Percentiles rank a stretch among this genome's conserved stretches.
phyloP scores from a whole-genome alignment of 2,888 invertebrate species.

The Hemithea aestivaria region DNA sequence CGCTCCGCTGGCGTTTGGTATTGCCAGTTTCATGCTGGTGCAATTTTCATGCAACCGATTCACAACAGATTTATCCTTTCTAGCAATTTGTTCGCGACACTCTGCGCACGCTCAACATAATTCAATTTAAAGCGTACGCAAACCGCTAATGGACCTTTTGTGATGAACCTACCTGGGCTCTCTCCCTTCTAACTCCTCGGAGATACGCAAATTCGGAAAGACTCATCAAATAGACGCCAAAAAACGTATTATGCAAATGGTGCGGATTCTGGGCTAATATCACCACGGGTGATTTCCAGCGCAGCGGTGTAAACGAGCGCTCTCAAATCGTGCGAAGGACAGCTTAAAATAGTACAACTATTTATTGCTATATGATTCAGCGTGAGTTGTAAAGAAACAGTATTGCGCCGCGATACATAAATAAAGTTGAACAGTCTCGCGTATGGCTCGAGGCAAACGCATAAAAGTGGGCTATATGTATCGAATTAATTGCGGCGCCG shows the following conservation, averaged over 20 bases:
- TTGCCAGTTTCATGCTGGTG: conserved; percentile 57
- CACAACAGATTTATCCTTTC: conserved; percentile 72
- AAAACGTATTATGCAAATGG: conserved; percentile 49
- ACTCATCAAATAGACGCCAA: conserved; percentile 35
- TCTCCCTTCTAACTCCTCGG: conserved; percentile 34
- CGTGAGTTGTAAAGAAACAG: conserved; percentile 45
- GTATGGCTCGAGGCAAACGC: conserved; percentile 34
- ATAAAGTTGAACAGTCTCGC: conserved; percentile 36
- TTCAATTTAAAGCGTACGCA: conserved; percentile 51
- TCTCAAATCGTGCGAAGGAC: conserved; percentile 69
- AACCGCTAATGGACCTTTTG: conserved; percentile 51
- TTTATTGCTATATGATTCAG: conserved; percentile 63
- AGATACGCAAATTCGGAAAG: conserved; percentile 35
- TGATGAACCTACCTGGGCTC: conserved; percentile 40
- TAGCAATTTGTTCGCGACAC: conserved; percentile 64
- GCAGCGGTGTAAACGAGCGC: conserved; percentile 59
- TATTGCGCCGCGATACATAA: conserved; percentile 37
- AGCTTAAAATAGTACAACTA: conserved; percentile 66
- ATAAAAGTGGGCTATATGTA: too few relatives aligned
- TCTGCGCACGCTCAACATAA: conserved; percentile 51
- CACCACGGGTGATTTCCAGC: conserved; percentile 57
- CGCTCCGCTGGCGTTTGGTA: conserved; percentile 70
- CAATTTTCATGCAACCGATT: conserved; percentile 75
- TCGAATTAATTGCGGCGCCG: conserved; percentile 33
- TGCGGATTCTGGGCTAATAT: conserved; percentile 54